phyloP scores from a whole-genome alignment of 2,797 vertebrate genomes.

The Cryptoprocta ferox region DNA sequence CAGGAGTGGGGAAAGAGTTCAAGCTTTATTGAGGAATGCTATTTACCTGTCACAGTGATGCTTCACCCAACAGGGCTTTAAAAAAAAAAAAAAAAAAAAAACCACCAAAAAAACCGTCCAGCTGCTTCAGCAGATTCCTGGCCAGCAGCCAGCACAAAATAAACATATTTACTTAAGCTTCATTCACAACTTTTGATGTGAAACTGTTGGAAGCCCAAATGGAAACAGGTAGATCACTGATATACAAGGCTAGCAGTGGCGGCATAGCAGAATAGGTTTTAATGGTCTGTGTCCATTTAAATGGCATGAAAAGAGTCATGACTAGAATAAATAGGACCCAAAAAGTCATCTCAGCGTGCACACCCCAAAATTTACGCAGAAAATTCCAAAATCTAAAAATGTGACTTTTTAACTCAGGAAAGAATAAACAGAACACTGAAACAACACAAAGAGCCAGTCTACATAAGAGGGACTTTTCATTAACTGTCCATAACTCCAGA shows the following conservation, averaged over 20 bases:
- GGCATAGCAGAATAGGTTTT: neutral
- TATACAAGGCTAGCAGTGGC: fast-evolving
- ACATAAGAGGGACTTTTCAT: neutral
- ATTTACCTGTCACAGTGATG: slow-evolving; percentile 82
- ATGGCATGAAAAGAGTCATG: neutral
- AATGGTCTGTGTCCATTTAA: neutral
- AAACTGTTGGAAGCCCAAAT: neutral
- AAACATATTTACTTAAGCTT: slow-evolving; percentile 83
- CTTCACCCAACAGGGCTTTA: slow-evolving; percentile 78
- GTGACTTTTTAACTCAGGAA: neutral
- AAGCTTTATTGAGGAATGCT: slow-evolving; percentile 74
- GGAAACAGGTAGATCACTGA: slow-evolving; percentile 30
- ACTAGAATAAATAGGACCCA: neutral
- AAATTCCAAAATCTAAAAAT: neutral
- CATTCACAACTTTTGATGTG: slow-evolving; percentile 76
- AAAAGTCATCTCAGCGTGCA: neutral
- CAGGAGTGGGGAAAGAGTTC: slow-evolving; percentile 66
- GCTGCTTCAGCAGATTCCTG: slow-evolving; percentile 74
- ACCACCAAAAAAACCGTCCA: slow-evolving; percentile 52
- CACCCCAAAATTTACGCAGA: neutral
- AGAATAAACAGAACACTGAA: neutral
- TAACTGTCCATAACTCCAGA: neutral
- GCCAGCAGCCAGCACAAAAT: slow-evolving; percentile 75
- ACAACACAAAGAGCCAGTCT: neutral
- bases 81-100: neutral